Evolutionary conservation across 2,113 vertebrate species (phyloP).

Genomic region (Phalacrocorax carbo): DNA sequence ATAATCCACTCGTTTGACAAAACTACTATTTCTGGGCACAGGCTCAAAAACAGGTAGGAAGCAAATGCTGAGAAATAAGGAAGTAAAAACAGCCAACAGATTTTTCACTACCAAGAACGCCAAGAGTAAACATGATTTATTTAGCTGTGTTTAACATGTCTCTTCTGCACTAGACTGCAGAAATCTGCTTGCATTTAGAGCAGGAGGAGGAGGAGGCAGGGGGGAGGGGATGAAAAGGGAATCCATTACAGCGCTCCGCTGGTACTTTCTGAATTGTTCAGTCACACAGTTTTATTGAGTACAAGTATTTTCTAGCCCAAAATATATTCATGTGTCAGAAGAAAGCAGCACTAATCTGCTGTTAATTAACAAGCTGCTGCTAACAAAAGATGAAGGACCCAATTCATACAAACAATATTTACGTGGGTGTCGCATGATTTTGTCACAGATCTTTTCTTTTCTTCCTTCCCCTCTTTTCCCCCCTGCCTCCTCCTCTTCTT

Average conservation of each 20-base stretch:
- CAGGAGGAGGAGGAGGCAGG: slow-evolving; percentile 6
- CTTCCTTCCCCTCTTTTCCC: no score
- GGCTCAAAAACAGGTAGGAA: slow-evolving; percentile 89
- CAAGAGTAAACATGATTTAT: slow-evolving; percentile 86
- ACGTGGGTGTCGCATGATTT: slow-evolving; percentile 37
- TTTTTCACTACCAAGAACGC: slow-evolving; percentile 77
- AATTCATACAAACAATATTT: slow-evolving; percentile 69
- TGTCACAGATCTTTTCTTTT: slow-evolving; percentile 20
- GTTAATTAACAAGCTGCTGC: slow-evolving; percentile 76
- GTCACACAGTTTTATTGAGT: slow-evolving; percentile 61
- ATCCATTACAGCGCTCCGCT: slow-evolving; percentile 18
- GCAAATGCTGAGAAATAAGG: slow-evolving; percentile 85
- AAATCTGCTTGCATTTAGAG: slow-evolving; percentile 71
- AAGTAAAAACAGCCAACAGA: slow-evolving; percentile 82
- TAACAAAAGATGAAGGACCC: slow-evolving; percentile 76
- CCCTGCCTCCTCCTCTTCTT: not conserved
- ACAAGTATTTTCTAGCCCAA: slow-evolving; percentile 67
- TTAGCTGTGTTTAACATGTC: slow-evolving; percentile 77
- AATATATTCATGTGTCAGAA: slow-evolving; percentile 69
- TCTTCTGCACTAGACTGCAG: slow-evolving; percentile 67
- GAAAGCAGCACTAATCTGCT: slow-evolving; percentile 70
- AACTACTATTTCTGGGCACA: slow-evolving; percentile 88
- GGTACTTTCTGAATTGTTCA: slow-evolving; percentile 56
- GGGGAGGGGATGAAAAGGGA: slow-evolving; percentile 28
- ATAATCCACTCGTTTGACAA: slow-evolving; percentile 79